phyloP scores from a whole-genome alignment of 1,140 invertebrate genomes.

The Mercenaria mercenaria region DNA sequence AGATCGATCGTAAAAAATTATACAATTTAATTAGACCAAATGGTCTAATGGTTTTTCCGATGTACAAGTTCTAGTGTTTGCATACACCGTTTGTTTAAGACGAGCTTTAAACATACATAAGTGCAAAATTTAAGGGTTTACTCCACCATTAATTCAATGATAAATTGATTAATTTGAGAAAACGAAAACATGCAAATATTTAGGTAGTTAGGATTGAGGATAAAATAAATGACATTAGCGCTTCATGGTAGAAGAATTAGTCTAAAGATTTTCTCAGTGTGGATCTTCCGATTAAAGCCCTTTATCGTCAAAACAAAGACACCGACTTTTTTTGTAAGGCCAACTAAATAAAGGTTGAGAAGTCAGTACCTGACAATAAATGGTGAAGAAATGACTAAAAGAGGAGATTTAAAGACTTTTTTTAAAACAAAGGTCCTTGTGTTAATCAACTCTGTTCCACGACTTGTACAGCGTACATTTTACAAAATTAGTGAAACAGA shows the following conservation, averaged over 20 bases:
- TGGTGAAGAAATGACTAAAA: too few species aligned
- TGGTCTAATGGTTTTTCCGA: not conserved
- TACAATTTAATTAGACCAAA: not conserved
- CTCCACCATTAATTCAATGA: not conserved
- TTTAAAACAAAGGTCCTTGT: too few species aligned
- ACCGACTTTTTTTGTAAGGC: not conserved
- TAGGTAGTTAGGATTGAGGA: slow-evolving; percentile 20
- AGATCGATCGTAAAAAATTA: not conserved
- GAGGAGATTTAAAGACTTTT: too few species aligned
- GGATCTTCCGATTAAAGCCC: not conserved
- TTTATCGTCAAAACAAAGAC: not conserved
- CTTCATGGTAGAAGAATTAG: not conserved
- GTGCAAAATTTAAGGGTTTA: slow-evolving; percentile 9
- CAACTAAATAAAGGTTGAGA: too few species aligned
- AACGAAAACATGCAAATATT: slow-evolving; percentile 21
- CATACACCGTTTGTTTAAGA: slow-evolving; percentile 13
- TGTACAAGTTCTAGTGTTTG: not conserved
- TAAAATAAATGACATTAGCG: not conserved
- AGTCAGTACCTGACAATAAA: too few species aligned
- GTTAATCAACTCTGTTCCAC: too few species aligned
- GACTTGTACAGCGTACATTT: too few species aligned
- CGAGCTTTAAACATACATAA: not conserved
- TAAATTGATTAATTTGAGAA: slow-evolving; percentile 14
- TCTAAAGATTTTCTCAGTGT: not conserved
- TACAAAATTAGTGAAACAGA: too few species aligned